A percentile compares a stretch with the other conserved stretches of the same genome.
These are phyloP conservation scores for Brachionus asplanchnoidis DNA, from an alignment of 1,140 invertebrate genomes.

Conservation along the genomic window DNA sequence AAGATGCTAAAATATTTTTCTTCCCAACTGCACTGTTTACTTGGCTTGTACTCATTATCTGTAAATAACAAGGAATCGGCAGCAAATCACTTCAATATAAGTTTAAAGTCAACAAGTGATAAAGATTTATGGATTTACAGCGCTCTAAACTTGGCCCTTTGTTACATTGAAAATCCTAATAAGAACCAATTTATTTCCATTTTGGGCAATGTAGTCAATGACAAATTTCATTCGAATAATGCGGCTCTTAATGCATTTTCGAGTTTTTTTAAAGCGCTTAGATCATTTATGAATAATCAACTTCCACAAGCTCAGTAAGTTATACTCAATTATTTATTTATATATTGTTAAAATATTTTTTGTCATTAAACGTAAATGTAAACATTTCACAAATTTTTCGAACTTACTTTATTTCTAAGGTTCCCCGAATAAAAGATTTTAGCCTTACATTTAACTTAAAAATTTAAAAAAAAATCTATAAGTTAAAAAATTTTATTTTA, in stretches of 20 bases:
- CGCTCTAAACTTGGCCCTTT: not conserved
- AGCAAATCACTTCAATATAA: not conserved
- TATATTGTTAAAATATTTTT: too few relatives aligned
- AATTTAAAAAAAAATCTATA: too few relatives aligned
- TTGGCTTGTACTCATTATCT: conserved; percentile 8
- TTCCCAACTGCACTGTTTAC: conserved; percentile 16
- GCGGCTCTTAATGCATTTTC: not conserved
- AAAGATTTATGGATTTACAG: conserved; percentile 17
- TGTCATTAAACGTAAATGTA: not conserved
- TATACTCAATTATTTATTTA: not conserved
- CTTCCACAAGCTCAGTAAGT: not conserved
- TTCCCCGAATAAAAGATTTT: too few relatives aligned
- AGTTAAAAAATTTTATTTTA: too few relatives aligned
- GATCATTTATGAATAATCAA: not conserved
- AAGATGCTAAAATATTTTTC: not conserved
- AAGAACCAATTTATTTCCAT: conserved; percentile 13
- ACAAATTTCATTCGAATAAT: conserved; percentile 19
- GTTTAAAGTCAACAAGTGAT: not conserved
- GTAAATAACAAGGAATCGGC: not conserved
- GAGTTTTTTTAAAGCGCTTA: conserved; percentile 29
- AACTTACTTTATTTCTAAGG: too few relatives aligned
- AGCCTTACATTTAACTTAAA: too few relatives aligned
- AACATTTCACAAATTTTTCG: too few relatives aligned
- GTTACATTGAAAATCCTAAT: conserved; percentile 11
- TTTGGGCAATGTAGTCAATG: conserved; percentile 25